phyloP scores from a whole-genome alignment of 2,797 vertebrate species.

The Phrynocephalus vlangalii region DNA sequence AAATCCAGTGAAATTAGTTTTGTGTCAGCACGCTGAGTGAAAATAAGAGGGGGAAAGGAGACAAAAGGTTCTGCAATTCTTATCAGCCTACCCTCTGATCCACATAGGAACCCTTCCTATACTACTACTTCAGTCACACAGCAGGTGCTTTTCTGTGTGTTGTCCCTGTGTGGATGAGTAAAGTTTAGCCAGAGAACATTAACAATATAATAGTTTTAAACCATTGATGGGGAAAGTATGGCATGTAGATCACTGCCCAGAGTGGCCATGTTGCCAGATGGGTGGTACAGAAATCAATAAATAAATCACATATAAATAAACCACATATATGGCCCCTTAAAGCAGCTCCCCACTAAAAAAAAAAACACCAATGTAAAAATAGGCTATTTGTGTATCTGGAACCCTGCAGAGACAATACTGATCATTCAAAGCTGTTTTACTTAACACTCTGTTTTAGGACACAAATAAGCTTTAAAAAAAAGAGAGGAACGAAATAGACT shows the following conservation, averaged over 20 bases:
- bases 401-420: too few species aligned
- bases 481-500: too few species aligned
- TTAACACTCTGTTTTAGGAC: too few species aligned
- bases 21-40: background rate
- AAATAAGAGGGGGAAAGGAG: background rate
- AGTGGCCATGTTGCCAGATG: too few species aligned
- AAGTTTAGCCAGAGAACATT: background rate
- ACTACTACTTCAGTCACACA: background rate
- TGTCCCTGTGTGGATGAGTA: background rate
- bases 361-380: too few species aligned
- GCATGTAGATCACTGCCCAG: too few species aligned
- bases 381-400: too few species aligned
- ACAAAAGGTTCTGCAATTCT: background rate
- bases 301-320: background rate
- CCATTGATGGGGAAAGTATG: background rate
- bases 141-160: background rate
- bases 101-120: background rate
- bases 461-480: too few species aligned
- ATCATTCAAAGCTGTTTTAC: too few species aligned
- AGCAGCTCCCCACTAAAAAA: too few species aligned
- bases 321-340: background rate
- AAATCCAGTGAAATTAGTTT: conserved; percentile 16
- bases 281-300: background rate
- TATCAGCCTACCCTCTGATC: background rate
- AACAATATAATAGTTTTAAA: background rate